Conservation (phyloP, 2,113 vertebrate species). For the Limanda limanda region DNA sequence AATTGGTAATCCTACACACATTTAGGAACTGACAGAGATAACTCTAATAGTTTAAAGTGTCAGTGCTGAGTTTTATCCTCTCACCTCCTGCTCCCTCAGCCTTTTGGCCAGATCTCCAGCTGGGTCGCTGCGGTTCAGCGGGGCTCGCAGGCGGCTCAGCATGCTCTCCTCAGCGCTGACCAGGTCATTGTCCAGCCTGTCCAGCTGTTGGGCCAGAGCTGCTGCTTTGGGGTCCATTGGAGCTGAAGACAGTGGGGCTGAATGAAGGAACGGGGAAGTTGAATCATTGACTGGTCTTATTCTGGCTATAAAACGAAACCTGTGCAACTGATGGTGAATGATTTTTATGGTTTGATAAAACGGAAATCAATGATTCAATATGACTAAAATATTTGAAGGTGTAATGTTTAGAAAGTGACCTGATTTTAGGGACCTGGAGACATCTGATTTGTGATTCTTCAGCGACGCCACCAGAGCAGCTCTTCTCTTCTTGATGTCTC, state of each 20-base stretch:
- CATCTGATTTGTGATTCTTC: constrained; percentile 79
- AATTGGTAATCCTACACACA: not conserved
- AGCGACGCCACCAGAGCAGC: constrained; percentile 74
- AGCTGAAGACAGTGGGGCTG: constrained; percentile 67
- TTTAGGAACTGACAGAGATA: not conserved
- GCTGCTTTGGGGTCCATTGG: constrained; percentile 78
- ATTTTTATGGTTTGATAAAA: not conserved
- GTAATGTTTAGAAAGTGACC: constrained; percentile 60
- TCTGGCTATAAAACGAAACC: not conserved
- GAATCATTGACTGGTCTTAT: not conserved
- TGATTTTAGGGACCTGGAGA: constrained; percentile 69
- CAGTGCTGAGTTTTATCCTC: constrained; percentile 12
- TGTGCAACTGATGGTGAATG: not conserved
- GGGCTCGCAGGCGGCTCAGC: constrained; percentile 82
- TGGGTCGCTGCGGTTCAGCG: constrained; percentile 83
- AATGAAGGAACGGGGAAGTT: not conserved
- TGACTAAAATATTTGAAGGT: not conserved
- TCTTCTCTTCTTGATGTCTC: constrained; percentile 86
- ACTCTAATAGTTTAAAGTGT: not conserved
- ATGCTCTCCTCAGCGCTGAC: constrained; percentile 81
- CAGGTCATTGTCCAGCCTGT: constrained; percentile 83
- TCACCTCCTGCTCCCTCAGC: constrained; percentile 88
- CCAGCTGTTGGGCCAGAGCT: constrained; percentile 80
- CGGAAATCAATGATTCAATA: not conserved
- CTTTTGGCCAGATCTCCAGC: constrained; percentile 84